Evolutionary conservation across 2,888 invertebrate species (phyloP).

Genomic region (Caenorhabditis zanzibari): DNA sequence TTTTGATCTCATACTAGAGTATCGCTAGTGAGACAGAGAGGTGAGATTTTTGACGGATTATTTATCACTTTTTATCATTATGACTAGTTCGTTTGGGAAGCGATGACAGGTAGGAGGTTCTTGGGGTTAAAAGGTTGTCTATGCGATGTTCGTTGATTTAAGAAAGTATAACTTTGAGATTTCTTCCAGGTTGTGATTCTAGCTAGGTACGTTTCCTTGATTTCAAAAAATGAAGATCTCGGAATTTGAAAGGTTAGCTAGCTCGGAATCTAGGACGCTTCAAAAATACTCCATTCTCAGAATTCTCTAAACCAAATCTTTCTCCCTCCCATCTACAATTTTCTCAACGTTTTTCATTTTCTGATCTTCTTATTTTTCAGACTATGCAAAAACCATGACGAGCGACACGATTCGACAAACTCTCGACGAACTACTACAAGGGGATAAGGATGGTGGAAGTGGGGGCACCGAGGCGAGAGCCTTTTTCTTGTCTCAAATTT

Average conservation of each 20-base stretch:
- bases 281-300: too few relatives aligned
- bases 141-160: too few relatives aligned
- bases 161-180: neutral
- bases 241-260: too few relatives aligned
- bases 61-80: neutral
- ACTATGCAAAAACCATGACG: slow-evolving; percentile 51
- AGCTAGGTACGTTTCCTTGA: too few relatives aligned
- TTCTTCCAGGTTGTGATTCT: too few relatives aligned
- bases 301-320: too few relatives aligned
- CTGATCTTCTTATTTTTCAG: neutral
- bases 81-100: neutral
- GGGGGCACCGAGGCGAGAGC: slow-evolving; percentile 44
- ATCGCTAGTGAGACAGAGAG: too few relatives aligned
- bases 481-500: slow-evolving; percentile 49
- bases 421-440: slow-evolving; percentile 43
- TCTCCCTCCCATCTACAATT: neutral
- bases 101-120: too few relatives aligned
- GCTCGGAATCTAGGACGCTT: too few relatives aligned
- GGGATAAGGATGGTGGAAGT: slow-evolving; percentile 37
- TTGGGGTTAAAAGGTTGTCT: neutral
- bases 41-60: slow-evolving; percentile 16
- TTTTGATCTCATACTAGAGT: neutral
- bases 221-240: too few relatives aligned
- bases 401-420: slow-evolving; percentile 59
- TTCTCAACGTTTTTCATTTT: neutral